These are phyloP conservation scores for Phoxinus phoxinus DNA, from an alignment of 2,113 vertebrate genomes.

Conservation along the genomic window DNA sequence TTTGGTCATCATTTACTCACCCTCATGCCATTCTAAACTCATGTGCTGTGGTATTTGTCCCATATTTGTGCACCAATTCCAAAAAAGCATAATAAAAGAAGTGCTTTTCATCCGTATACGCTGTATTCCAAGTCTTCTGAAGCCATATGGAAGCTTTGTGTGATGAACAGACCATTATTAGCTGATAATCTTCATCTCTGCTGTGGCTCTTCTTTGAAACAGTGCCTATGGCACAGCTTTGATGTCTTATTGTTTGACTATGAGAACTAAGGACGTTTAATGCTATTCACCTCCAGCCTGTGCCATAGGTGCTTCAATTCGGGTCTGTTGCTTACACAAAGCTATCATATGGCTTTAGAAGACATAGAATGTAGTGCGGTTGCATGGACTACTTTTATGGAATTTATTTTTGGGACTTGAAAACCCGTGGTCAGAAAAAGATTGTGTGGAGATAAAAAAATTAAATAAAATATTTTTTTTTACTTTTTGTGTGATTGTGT, in stretches of 20 bases:
- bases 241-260: not conserved
- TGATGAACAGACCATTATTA: constrained; percentile 5
- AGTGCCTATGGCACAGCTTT: constrained; percentile 20
- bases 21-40: not conserved
- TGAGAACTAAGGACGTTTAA: not conserved
- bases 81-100: not conserved
- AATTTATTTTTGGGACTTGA: not conserved
- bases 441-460: too few relatives aligned
- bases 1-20: not conserved
- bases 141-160: not conserved
- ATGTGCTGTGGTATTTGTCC: not conserved
- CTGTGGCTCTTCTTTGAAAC: constrained; percentile 1
- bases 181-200: constrained; percentile 10
- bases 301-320: not conserved
- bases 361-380: not conserved
- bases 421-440: not conserved
- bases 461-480: too few relatives aligned
- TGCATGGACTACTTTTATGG: not conserved
- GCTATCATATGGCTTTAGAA: not conserved
- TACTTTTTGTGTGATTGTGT: not conserved
- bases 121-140: not conserved
- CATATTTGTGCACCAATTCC: not conserved
- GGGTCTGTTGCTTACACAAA: not conserved
- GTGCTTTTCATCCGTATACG: not conserved
- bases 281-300: not conserved